phyloP scores from a whole-genome alignment of 2,888 invertebrate genomes.

The Aleiodes alternator region DNA sequence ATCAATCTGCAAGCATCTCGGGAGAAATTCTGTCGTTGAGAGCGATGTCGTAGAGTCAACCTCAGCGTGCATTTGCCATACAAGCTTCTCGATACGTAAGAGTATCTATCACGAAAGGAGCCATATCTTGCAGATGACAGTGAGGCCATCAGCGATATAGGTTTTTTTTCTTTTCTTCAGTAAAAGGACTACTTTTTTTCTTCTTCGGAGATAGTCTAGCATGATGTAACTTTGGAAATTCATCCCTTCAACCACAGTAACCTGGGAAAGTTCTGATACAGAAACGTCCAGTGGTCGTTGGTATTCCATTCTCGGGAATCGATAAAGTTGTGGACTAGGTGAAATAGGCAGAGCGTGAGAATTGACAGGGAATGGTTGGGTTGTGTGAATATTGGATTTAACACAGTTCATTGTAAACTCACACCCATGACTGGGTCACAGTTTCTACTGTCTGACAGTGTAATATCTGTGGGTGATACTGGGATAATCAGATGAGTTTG shows the following conservation, averaged over 20 bases:
- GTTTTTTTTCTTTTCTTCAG: no score
- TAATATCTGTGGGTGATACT: slow-evolving; percentile 9
- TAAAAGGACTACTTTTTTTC: no score
- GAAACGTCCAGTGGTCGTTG: slow-evolving; percentile 1
- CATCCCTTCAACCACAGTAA: slow-evolving; percentile 17
- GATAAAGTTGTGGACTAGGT: slow-evolving; percentile 9
- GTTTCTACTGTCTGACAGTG: neutral
- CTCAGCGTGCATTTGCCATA: neutral
- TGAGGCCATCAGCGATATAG: no score
- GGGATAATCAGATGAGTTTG: slow-evolving; percentile 21
- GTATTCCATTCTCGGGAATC: neutral
- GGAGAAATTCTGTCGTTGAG: neutral
- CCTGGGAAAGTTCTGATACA: slow-evolving; percentile 14
- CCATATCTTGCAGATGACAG: no score
- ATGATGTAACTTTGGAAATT: neutral
- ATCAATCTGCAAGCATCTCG: neutral
- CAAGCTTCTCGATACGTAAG: no score
- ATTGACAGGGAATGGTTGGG: neutral
- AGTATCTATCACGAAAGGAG: no score
- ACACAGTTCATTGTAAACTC: neutral
- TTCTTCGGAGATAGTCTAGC: no score
- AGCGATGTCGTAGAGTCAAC: neutral
- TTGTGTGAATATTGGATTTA: slow-evolving; percentile 9
- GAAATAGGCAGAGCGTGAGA: slow-evolving; percentile 1
- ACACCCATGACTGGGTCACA: neutral